These are phyloP conservation scores for Sinocyclocheilus grahami DNA, from an alignment of 2,113 vertebrate genomes.

Conservation along the genomic window DNA sequence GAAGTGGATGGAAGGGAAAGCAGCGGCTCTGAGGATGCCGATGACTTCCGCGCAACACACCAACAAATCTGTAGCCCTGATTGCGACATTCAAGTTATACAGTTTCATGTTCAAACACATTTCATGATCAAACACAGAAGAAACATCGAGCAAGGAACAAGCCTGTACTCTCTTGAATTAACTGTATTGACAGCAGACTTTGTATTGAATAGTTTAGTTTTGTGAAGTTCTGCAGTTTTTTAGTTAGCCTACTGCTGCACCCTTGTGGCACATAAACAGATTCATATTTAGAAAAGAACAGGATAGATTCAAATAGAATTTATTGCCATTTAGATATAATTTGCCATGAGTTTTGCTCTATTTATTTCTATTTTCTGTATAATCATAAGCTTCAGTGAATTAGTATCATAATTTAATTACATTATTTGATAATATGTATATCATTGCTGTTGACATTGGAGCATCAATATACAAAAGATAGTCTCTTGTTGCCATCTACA, in stretches of 20 bases:
- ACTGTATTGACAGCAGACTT: not conserved
- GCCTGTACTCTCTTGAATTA: not conserved
- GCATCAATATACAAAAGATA: too few relatives aligned
- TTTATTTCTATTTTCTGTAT: too few relatives aligned
- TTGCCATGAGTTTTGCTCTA: too few relatives aligned
- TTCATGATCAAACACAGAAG: not conserved
- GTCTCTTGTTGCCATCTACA: too few relatives aligned
- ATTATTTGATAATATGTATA: too few relatives aligned
- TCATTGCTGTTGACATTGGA: too few relatives aligned
- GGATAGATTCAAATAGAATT: too few relatives aligned
- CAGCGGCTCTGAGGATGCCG: not conserved
- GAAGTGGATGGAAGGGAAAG: slow-evolving; percentile 4
- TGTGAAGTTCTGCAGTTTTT: not conserved
- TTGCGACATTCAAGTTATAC: not conserved
- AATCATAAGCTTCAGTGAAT: too few relatives aligned
- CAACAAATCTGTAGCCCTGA: slow-evolving; percentile 1
- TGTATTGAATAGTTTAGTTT: not conserved
- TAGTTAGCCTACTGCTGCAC: not conserved
- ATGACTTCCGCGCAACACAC: slow-evolving; percentile 3
- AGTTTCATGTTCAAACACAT: not conserved
- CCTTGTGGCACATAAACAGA: not conserved
- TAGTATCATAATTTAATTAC: too few relatives aligned
- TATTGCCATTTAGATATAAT: too few relatives aligned
- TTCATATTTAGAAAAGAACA: not conserved
- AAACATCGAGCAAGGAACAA: not conserved